Conservation (phyloP, 2,113 vertebrate genomes). For the Xyliphius kryptos region DNA sequence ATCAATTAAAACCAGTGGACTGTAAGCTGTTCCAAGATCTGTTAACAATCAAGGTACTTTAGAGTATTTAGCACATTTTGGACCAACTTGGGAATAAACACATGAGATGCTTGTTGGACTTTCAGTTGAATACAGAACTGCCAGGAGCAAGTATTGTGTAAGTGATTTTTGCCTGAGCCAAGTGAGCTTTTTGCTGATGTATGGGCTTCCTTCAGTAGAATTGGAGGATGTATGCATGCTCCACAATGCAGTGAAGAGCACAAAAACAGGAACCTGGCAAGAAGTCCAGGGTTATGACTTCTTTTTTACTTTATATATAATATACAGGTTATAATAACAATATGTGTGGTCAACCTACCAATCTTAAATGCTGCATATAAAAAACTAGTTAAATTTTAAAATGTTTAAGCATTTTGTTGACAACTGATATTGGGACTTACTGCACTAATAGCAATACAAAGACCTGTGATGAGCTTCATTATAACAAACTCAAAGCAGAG, state of each 20-base stretch:
- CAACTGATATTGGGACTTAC: too few relatives aligned
- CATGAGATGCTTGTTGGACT: slow-evolving; percentile 4
- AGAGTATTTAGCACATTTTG: too few relatives aligned
- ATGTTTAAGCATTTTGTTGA: too few relatives aligned
- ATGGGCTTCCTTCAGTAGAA: slow-evolving; percentile 61
- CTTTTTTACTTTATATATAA: slow-evolving; percentile 10
- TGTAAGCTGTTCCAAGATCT: not conserved
- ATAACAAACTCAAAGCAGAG: too few relatives aligned
- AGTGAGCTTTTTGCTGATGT: slow-evolving; percentile 41
- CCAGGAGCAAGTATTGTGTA: slow-evolving; percentile 8
- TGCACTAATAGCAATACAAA: too few relatives aligned
- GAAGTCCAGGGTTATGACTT: slow-evolving; percentile 18
- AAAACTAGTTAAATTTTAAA: too few relatives aligned
- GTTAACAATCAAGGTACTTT: slow-evolving; percentile 3
- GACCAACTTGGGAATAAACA: not conserved
- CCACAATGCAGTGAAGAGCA: slow-evolving; percentile 47
- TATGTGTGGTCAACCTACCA: not conserved
- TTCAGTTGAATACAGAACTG: slow-evolving; percentile 2
- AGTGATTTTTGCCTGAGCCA: slow-evolving; percentile 10
- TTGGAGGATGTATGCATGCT: slow-evolving; percentile 64
- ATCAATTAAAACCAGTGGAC: too few relatives aligned
- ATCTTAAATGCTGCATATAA: too few relatives aligned
- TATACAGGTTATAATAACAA: not conserved
- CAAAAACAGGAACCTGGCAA: slow-evolving; percentile 65
- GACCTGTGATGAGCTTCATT: too few relatives aligned